A percentile compares a stretch with the other conserved stretches of the same genome.
phyloP scores from a whole-genome alignment of 2,797 vertebrate species.

The Myotis planiceps region DNA sequence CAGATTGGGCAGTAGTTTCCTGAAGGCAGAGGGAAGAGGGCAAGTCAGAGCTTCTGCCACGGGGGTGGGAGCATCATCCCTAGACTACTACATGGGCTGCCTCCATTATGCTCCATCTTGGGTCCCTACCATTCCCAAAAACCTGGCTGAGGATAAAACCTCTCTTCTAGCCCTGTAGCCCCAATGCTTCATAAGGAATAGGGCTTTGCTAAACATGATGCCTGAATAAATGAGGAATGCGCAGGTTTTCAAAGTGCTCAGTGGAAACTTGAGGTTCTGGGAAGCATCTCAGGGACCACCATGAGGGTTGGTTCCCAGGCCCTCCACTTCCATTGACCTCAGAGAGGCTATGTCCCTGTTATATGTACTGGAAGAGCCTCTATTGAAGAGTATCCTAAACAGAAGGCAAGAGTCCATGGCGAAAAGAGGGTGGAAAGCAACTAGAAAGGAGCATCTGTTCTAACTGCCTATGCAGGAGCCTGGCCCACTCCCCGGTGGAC shows the following conservation, averaged over 20 bases:
- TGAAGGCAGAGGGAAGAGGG: conserved; percentile 64
- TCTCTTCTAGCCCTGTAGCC: neutral
- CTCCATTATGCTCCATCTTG: neutral
- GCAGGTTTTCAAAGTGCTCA: neutral
- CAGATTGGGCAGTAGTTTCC: conserved; percentile 97
- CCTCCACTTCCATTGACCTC: neutral
- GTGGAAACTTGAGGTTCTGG: neutral
- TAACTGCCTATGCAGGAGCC: neutral
- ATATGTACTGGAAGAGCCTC: neutral
- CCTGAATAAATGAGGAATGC: neutral
- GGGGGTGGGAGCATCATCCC: neutral
- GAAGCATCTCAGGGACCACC: neutral
- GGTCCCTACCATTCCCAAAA: neutral
- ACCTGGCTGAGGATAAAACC: neutral
- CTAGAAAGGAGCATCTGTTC: neutral
- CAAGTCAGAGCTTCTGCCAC: neutral
- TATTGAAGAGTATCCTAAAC: neutral
- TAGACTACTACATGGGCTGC: neutral
- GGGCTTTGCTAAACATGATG: neutral
- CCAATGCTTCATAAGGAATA: neutral
- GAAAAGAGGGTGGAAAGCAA: neutral
- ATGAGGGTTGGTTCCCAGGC: neutral
- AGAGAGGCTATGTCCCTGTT: neutral
- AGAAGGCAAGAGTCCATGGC: neutral
- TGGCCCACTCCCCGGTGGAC: neutral